Evolutionary conservation across 2,113 vertebrate genomes (phyloP).

Genomic region (Larimichthys crocea): DNA sequence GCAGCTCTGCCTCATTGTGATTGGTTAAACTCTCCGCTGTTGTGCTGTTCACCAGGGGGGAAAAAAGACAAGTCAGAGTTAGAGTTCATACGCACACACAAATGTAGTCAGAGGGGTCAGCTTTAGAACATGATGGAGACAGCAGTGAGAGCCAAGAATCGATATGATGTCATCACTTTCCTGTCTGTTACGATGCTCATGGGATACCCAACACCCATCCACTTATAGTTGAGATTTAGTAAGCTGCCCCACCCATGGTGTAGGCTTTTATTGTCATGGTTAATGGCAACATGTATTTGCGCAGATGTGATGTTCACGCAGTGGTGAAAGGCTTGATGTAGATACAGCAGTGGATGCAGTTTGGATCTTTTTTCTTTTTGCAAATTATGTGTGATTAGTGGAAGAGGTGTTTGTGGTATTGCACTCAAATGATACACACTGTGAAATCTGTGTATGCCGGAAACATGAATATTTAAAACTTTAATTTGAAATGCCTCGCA

Average conservation of each 20-base stretch:
- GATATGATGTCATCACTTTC: slow-evolving; percentile 57
- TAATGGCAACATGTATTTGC: neutral
- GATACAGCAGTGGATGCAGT: neutral
- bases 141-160: slow-evolving; percentile 32
- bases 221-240: slow-evolving; percentile 54
- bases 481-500: slow-evolving; percentile 15
- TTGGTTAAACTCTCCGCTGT: slow-evolving; percentile 87
- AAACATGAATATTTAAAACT: neutral
- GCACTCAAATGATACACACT: neutral
- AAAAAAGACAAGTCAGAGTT: neutral
- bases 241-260: neutral
- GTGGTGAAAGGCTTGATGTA: neutral
- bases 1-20: slow-evolving; percentile 90
- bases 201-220: slow-evolving; percentile 35
- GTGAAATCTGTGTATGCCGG: neutral
- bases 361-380: too few species aligned
- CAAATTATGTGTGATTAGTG: neutral
- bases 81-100: neutral
- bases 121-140: slow-evolving; percentile 27
- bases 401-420: neutral
- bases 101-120: neutral
- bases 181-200: slow-evolving; percentile 29
- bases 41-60: slow-evolving; percentile 78
- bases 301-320: slow-evolving; percentile 2
- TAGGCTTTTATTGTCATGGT: slow-evolving; percentile 11